Evolutionary conservation across 2,888 invertebrate genomes (phyloP).

Genomic region (Oscheius sp.): DNA sequence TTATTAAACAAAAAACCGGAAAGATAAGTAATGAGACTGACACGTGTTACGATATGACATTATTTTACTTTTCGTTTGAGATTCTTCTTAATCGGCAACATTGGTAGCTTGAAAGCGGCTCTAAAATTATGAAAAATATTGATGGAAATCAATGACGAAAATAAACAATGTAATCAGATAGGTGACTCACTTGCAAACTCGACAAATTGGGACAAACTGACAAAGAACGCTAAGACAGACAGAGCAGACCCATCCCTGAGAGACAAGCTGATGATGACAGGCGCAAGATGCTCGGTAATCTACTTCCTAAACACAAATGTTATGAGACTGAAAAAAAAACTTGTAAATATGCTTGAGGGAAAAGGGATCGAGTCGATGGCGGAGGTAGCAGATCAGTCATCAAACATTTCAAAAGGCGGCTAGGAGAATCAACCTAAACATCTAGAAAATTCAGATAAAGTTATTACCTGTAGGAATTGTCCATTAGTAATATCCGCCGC

Average conservation of each 20-base stretch:
- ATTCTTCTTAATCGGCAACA: conserved; percentile 39
- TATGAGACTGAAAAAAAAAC: conserved; percentile 2
- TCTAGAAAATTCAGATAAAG: background rate
- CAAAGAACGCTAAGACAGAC: conserved; percentile 53
- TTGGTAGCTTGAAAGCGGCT: conserved; percentile 48
- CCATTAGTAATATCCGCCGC: conserved; percentile 56
- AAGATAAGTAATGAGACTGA: background rate
- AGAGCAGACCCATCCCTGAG: conserved; percentile 50
- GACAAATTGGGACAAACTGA: conserved; percentile 52
- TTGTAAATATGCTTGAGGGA: conserved; percentile 36
- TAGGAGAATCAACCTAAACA: conserved; percentile 9
- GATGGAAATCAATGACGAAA: background rate
- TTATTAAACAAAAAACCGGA: background rate
- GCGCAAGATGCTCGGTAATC: conserved; percentile 55
- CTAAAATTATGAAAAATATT: conserved; percentile 15
- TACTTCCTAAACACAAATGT: conserved; percentile 35
- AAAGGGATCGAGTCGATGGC: conserved; percentile 33
- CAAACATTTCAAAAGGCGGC: background rate
- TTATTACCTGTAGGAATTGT: conserved; percentile 30
- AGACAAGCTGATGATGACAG: conserved; percentile 48
- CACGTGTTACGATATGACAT: background rate
- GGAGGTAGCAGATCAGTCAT: conserved; percentile 42
- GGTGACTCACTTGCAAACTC: conserved; percentile 37
- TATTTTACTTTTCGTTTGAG: conserved; percentile 14
- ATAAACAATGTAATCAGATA: background rate